Percentiles rank a stretch among this genome's conserved stretches.
These are phyloP conservation scores for Brachionus rubens DNA, from an alignment of 1,140 invertebrate species.

Conservation along the genomic window DNA sequence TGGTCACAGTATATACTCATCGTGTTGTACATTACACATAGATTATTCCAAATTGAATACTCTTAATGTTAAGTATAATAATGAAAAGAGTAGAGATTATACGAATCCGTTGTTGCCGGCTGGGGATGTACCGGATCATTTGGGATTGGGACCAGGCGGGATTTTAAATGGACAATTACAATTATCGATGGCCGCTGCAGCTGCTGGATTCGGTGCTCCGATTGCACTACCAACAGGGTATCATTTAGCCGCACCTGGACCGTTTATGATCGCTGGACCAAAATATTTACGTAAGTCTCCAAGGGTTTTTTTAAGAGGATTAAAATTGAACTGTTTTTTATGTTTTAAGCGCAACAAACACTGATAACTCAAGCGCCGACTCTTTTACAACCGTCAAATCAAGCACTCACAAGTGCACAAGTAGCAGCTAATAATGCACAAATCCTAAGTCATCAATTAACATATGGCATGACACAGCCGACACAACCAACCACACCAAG, in stretches of 20 bases:
- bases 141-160: constrained; percentile 14
- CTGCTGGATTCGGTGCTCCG: neutral
- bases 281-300: constrained; percentile 34
- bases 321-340: neutral
- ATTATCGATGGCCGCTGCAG: constrained; percentile 1
- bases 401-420: too few species aligned
- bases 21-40: constrained; percentile 89
- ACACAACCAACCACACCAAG: neutral
- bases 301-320: neutral
- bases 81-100: constrained; percentile 97
- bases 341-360: constrained; percentile 2
- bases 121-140: constrained; percentile 67
- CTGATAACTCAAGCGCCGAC: neutral
- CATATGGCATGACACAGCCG: neutral
- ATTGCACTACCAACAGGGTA: constrained; percentile 7
- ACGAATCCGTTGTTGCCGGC: constrained; percentile 93
- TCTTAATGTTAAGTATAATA: constrained; percentile 98
- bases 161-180: constrained; percentile 1
- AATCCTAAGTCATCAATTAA: neutral
- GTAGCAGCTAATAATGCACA: neutral
- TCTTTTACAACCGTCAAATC: neutral
- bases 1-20: constrained; percentile 93
- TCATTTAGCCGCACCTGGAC: neutral
- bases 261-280: constrained; percentile 34
- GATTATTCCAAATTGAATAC: constrained; percentile 94